These are phyloP conservation scores for Heliconius melpomene DNA, from an alignment of 1,140 invertebrate genomes.

Conservation along the genomic window DNA sequence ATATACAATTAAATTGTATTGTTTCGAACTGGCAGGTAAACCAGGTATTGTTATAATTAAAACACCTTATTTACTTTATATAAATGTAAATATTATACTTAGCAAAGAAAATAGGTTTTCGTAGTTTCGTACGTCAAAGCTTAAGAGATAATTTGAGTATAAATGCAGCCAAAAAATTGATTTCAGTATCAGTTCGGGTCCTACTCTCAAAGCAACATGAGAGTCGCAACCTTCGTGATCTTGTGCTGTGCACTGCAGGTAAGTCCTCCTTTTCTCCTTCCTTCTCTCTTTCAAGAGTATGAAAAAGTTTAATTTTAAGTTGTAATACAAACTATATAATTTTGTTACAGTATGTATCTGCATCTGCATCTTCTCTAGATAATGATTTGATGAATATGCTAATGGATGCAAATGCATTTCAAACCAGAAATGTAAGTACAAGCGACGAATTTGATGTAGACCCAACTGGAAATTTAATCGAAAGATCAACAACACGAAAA, in stretches of 20 bases:
- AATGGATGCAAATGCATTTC: slow-evolving; percentile 35
- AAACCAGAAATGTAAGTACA: slow-evolving; percentile 41
- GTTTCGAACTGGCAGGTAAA: slow-evolving; percentile 50
- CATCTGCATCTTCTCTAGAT: slow-evolving; percentile 39
- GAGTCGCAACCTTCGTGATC: slow-evolving; percentile 73
- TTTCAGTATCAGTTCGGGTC: slow-evolving; percentile 66
- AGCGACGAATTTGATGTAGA: slow-evolving; percentile 45
- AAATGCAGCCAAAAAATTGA: slow-evolving; percentile 49
- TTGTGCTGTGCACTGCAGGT: slow-evolving; percentile 73
- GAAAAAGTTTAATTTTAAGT: no score
- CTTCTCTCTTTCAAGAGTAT: no score
- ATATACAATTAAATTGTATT: slow-evolving; percentile 55
- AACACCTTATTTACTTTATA: slow-evolving; percentile 36
- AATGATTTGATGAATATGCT: slow-evolving; percentile 35
- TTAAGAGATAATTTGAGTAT: slow-evolving; percentile 50
- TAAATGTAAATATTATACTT: slow-evolving; percentile 60
- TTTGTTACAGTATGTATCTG: slow-evolving; percentile 48
- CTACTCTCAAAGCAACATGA: slow-evolving; percentile 71
- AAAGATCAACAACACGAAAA: slow-evolving; percentile 48
- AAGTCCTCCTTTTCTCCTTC: slow-evolving; percentile 37
- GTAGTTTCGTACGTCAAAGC: slow-evolving; percentile 43
- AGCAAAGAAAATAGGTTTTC: slow-evolving; percentile 43
- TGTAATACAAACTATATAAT: not conserved
- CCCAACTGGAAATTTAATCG: slow-evolving; percentile 43
- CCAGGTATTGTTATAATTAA: slow-evolving; percentile 46